Evolutionary conservation across 2,888 invertebrate species (phyloP).

Genomic region (Eupithecia vulgata): DNA sequence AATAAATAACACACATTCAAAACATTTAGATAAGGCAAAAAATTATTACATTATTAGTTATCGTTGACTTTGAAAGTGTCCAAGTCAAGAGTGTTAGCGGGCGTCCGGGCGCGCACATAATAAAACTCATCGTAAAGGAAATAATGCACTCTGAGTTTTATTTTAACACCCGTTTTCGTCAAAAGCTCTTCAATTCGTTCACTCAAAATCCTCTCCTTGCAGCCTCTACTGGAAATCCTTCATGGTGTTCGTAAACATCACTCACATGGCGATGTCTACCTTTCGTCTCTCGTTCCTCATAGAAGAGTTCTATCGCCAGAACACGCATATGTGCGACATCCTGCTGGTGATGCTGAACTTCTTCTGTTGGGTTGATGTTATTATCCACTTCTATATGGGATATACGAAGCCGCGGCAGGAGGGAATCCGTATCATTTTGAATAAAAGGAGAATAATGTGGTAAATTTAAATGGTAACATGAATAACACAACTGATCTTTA

Average conservation of each 20-base stretch:
- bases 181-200: no score
- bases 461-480: not conserved
- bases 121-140: no score
- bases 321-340: constrained; percentile 47
- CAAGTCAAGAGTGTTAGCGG: no score
- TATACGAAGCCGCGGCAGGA: constrained; percentile 45
- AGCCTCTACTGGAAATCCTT: constrained; percentile 60
- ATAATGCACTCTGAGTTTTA: no score
- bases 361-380: constrained; percentile 61
- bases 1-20: no score
- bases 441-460: constrained; percentile 49
- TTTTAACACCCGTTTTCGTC: no score
- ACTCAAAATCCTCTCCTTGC: constrained; percentile 21
- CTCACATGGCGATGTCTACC: constrained; percentile 55
- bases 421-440: constrained; percentile 52
- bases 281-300: constrained; percentile 58
- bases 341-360: constrained; percentile 53
- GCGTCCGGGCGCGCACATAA: no score
- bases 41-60: no score
- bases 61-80: no score
- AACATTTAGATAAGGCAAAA: no score
- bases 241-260: constrained; percentile 55
- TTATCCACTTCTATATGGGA: constrained; percentile 65
- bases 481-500: no score
- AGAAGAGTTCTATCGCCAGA: constrained; percentile 36